These are phyloP conservation scores for Sebastes minor DNA, from an alignment of 2,797 vertebrate genomes.

Conservation along the genomic window DNA sequence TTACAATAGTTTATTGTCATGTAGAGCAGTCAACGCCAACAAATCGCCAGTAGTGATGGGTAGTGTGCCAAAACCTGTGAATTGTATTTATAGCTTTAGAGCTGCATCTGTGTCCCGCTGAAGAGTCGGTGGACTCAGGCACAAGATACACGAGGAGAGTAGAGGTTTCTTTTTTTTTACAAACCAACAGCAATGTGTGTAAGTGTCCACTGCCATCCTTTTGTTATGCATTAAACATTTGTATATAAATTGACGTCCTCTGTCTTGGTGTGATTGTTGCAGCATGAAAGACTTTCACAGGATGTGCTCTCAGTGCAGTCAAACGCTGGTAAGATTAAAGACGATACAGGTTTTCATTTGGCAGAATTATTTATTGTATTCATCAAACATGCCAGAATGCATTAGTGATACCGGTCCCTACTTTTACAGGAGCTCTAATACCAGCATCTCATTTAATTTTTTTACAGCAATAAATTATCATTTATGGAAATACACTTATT, in stretches of 20 bases:
- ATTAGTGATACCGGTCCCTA: neutral
- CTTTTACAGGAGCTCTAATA: neutral
- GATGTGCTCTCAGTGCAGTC: neutral
- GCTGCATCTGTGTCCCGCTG: slow-evolving; percentile 71
- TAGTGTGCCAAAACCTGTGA: slow-evolving; percentile 74
- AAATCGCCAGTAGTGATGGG: slow-evolving; percentile 51
- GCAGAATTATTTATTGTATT: slow-evolving; percentile 2
- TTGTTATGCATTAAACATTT: slow-evolving; percentile 98
- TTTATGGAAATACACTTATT: too few relatives aligned
- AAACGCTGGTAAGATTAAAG: neutral
- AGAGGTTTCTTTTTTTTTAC: slow-evolving; percentile 79
- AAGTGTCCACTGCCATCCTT: slow-evolving; percentile 90
- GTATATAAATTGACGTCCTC: slow-evolving; percentile 82
- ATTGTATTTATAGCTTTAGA: slow-evolving; percentile 71
- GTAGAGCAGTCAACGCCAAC: slow-evolving; percentile 50
- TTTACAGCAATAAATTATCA: too few relatives aligned
- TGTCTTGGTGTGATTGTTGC: slow-evolving; percentile 42
- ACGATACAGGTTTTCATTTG: slow-evolving; percentile 2
- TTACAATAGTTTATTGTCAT: slow-evolving; percentile 62
- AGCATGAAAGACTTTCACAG: neutral
- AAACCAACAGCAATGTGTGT: slow-evolving; percentile 77
- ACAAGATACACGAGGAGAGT: slow-evolving; percentile 67
- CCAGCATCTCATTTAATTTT: neutral
- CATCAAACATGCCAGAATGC: neutral
- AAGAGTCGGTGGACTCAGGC: slow-evolving; percentile 64